These are phyloP conservation scores for Microtus montanus DNA, from an alignment of 2,113 vertebrate genomes.

Conservation along the genomic window DNA sequence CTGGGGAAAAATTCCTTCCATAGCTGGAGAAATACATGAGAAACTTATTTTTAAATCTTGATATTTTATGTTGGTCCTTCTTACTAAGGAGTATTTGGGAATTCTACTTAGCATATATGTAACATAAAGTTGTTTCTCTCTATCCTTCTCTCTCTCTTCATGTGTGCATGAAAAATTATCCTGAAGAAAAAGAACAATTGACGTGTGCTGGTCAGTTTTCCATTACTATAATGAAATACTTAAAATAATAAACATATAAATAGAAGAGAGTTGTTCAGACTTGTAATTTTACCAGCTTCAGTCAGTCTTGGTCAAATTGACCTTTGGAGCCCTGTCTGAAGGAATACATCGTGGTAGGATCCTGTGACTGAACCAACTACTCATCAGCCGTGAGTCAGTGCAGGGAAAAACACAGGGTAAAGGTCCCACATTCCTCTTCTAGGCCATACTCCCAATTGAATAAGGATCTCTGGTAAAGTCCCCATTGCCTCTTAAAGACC, in stretches of 20 bases:
- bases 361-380: not conserved
- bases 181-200: not conserved
- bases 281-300: not conserved
- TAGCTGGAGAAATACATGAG: not conserved
- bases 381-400: not conserved
- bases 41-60: conserved; percentile 9
- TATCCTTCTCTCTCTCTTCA: not conserved
- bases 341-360: not conserved
- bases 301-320: not conserved
- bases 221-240: not conserved
- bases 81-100: not conserved
- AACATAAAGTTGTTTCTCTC: not conserved
- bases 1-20: not conserved
- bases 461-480: not conserved
- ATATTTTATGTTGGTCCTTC: not conserved
- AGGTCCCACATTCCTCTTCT: not conserved
- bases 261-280: not conserved
- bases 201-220: not conserved
- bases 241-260: not conserved
- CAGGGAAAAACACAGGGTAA: not conserved
- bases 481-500: not conserved
- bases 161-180: not conserved
- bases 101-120: not conserved
- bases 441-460: no score
- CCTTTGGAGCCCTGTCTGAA: not conserved